These are phyloP conservation scores for Holothuria scabra DNA, from an alignment of 53 echinoderm and acorn worm genomes.

Conservation along the genomic window DNA sequence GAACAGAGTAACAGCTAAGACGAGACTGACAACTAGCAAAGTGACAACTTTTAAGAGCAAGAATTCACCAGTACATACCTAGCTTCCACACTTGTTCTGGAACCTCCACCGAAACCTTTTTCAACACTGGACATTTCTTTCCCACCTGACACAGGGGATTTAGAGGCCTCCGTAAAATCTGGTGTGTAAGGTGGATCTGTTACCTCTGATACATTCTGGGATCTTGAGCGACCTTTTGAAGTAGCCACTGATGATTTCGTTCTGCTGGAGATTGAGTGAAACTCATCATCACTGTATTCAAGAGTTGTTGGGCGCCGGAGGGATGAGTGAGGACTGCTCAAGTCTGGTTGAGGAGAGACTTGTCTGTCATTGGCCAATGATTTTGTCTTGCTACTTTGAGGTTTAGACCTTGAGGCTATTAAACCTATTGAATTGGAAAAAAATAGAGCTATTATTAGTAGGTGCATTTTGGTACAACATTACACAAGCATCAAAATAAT, in stretches of 20 bases:
- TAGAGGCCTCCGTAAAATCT: conserved; percentile 20
- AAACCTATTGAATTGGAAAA: too few species aligned
- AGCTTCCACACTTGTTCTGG: neutral
- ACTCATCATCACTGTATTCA: conserved; percentile 42
- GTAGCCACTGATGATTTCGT: neutral
- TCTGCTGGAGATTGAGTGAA: neutral
- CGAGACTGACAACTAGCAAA: too few species aligned
- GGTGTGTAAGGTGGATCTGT: neutral
- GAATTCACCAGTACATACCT: neutral
- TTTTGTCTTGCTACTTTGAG: too few species aligned
- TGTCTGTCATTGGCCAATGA: too few species aligned
- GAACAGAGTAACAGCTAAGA: too few species aligned
- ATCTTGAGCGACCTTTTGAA: neutral
- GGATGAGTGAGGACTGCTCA: neutral
- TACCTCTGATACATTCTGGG: neutral
- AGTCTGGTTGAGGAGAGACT: neutral
- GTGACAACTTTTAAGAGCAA: neutral
- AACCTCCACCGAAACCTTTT: neutral
- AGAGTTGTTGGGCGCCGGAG: conserved; percentile 37
- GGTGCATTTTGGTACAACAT: too few species aligned
- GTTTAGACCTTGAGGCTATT: too few species aligned
- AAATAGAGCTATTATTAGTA: too few species aligned
- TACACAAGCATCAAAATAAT: too few species aligned
- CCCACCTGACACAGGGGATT: neutral
- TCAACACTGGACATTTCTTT: neutral